Conservation (phyloP, 2,888 invertebrate species). For the Dynastes maya region DNA sequence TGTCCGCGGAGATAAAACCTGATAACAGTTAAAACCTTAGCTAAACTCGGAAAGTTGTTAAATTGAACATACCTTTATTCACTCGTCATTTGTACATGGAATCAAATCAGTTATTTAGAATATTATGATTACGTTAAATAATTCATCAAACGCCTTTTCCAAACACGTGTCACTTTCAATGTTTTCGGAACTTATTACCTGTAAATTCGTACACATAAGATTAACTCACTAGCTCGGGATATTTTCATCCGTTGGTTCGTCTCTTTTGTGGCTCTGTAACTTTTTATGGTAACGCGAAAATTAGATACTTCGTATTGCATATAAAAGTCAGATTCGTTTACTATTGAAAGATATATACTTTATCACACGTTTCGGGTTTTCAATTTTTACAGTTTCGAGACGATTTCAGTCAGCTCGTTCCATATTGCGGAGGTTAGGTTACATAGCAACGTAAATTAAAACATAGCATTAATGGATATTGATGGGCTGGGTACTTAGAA, state of each 20-base stretch:
- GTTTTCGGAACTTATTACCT: background rate
- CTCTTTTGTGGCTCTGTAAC: too few species aligned
- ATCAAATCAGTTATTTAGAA: slow-evolving; percentile 5
- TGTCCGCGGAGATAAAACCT: background rate
- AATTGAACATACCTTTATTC: background rate
- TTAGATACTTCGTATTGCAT: too few species aligned
- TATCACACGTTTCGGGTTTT: background rate
- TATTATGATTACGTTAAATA: background rate
- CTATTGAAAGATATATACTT: background rate
- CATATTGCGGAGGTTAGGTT: too few species aligned
- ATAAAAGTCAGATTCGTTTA: background rate
- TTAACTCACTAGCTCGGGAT: background rate
- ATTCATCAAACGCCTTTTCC: background rate
- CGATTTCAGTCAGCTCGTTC: background rate
- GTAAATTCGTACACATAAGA: background rate
- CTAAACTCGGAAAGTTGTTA: background rate
- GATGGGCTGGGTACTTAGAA: too few species aligned
- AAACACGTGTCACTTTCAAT: background rate
- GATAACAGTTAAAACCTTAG: background rate
- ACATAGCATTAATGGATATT: too few species aligned
- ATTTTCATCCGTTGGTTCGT: too few species aligned
- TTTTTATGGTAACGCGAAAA: too few species aligned
- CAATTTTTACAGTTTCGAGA: background rate
- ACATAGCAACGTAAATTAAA: too few species aligned
- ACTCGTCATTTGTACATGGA: background rate